Percentiles rank a stretch among this genome's conserved stretches.
phyloP scores from a whole-genome alignment of 1,140 invertebrate genomes.

The Hydropsyche tenuis region DNA sequence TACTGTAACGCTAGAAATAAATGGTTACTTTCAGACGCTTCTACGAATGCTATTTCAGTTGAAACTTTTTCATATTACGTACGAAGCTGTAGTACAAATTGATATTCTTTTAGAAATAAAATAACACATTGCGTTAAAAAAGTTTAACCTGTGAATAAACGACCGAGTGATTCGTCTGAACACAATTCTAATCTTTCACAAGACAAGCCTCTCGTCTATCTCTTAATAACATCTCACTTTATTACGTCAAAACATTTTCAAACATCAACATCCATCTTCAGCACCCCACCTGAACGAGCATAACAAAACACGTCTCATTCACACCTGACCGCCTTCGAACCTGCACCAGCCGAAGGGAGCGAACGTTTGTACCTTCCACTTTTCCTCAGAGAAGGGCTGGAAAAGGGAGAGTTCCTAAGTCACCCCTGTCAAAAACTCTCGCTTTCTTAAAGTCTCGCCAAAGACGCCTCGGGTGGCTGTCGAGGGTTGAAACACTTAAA shows the following conservation, averaged over 20 bases:
- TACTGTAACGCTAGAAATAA: conserved; percentile 1
- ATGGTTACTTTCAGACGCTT: conserved; percentile 4
- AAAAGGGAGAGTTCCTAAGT: conserved; percentile 3
- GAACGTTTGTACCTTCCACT: no score
- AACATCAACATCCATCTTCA: no score
- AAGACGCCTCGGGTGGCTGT: background rate
- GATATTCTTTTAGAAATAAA: background rate
- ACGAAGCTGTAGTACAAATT: background rate
- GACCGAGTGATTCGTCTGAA: no score
- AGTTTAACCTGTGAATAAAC: no score
- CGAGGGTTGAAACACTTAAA: conserved; percentile 1
- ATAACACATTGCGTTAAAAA: no score
- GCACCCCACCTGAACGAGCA: background rate
- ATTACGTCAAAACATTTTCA: no score
- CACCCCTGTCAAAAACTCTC: conserved; percentile 31
- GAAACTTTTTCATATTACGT: background rate
- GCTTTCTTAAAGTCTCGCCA: conserved; percentile 17
- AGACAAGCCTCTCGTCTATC: background rate
- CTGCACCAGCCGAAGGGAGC: background rate
- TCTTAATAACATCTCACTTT: background rate
- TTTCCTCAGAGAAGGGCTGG: no score
- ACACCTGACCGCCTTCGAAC: conserved; percentile 2
- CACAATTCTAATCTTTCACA: background rate
- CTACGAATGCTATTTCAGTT: background rate
- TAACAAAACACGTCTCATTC: conserved; percentile 4